Conservation (phyloP, 2,113 vertebrate genomes). For the Cromileptes altivelis region DNA sequence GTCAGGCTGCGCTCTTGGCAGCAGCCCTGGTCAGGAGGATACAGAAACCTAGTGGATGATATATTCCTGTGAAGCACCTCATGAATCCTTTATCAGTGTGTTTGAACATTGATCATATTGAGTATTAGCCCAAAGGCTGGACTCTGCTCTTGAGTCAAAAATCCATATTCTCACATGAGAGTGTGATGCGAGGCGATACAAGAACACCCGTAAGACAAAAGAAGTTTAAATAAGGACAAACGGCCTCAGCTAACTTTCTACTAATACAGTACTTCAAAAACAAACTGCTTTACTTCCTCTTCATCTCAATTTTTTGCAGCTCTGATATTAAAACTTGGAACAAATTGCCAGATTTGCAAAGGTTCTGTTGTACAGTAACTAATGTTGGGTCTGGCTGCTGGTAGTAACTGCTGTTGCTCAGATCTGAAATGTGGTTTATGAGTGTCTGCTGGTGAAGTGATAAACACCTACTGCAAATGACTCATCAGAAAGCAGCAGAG, state of each 20-base stretch:
- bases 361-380: slow-evolving; percentile 21
- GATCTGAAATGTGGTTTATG: slow-evolving; percentile 39
- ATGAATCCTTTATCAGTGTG: slow-evolving; percentile 75
- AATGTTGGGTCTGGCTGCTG: neutral
- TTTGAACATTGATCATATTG: slow-evolving; percentile 77
- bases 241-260: slow-evolving; percentile 19
- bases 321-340: neutral
- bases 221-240: slow-evolving; percentile 48
- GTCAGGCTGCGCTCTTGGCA: slow-evolving; percentile 33
- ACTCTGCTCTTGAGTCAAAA: slow-evolving; percentile 49
- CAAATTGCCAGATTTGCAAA: slow-evolving; percentile 21
- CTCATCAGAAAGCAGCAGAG: slow-evolving; percentile 37
- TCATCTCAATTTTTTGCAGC: slow-evolving; percentile 6
- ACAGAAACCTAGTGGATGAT: slow-evolving; percentile 47
- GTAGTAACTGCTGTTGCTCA: slow-evolving; percentile 8
- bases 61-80: slow-evolving; percentile 64
- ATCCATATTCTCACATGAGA: slow-evolving; percentile 48
- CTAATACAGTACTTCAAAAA: neutral
- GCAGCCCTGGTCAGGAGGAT: slow-evolving; percentile 62
- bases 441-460: slow-evolving; percentile 20
- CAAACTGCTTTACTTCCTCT: slow-evolving; percentile 1
- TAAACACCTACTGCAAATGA: slow-evolving; percentile 61
- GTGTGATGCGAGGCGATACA: neutral
- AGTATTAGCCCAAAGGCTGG: slow-evolving; percentile 66
- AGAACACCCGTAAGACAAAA: slow-evolving; percentile 46